phyloP scores from a whole-genome alignment of 2,113 vertebrate species.

The Entomyzon cyanotis region DNA sequence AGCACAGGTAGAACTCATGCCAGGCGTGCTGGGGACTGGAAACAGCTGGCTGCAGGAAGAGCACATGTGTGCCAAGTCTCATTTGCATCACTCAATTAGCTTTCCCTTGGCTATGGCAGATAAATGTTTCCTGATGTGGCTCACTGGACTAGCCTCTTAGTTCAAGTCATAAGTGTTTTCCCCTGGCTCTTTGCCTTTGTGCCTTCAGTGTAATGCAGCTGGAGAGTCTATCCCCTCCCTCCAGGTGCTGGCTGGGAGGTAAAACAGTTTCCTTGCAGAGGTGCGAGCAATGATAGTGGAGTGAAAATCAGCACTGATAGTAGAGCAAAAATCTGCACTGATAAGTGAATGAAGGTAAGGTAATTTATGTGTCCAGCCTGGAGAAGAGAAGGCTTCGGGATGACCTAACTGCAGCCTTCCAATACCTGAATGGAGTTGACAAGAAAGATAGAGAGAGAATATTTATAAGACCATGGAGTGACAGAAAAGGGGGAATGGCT shows the following conservation, averaged over 20 bases:
- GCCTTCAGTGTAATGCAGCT: background rate
- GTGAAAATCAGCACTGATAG: background rate
- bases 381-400: background rate
- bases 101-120: background rate
- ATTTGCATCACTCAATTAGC: slow-evolving; percentile 40
- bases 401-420: background rate
- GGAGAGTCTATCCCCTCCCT: background rate
- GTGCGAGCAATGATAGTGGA: background rate
- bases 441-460: background rate
- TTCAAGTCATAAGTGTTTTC: background rate
- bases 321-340: background rate
- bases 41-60: slow-evolving; percentile 34
- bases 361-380: background rate
- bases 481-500: background rate
- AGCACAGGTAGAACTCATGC: background rate
- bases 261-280: background rate
- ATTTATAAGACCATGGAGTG: background rate
- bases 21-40: background rate
- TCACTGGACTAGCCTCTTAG: background rate
- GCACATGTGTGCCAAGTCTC: slow-evolving; percentile 17
- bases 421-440: background rate
- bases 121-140: slow-evolving; percentile 4
- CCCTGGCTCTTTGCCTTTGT: background rate
- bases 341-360: background rate
- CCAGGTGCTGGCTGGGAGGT: background rate